Base-by-base conservation (phyloP, 92 coral and sea anemone genomes). In the Scolanthus callimorphus region DNA sequence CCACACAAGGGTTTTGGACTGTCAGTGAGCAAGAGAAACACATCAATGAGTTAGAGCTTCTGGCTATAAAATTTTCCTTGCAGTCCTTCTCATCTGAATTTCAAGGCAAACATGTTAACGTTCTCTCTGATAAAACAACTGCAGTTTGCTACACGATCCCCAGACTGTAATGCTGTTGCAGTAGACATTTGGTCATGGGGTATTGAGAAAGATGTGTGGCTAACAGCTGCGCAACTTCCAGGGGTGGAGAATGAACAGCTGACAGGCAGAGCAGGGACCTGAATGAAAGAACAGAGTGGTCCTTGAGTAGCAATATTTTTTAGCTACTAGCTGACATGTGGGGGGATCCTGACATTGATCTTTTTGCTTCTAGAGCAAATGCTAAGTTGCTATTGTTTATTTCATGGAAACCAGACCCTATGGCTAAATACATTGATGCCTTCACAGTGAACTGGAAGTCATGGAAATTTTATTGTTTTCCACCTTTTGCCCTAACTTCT, bases 91-190 rank as follows among this genome's bases (percentile, higher is more conserved):
- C 28, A 20, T 27, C 59, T 24, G 53, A 67, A 17, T 11, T 67
- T 9, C 39, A 56, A 25, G 67, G 60, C 4, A 56, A 77, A 61
- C 70, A 57, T 44, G 60, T 49, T 2, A 67, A 51, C 50, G 51
- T 68, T 11, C 37, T 77, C 8, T 51, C 57, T 48, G 83, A 68
- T 52, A 77, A 77, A 53, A 49, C 83, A 57, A 68, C 77, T 39
- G 83, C 64, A 17, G 83, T 77, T 29, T 57, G 64, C 31, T 60
- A 60, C 27, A 39, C 65, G 58, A 77, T 46, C 31, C 70, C 70
- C 1, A 39, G 71, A 2, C 46, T 70, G 9, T 31, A 60, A 29
- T 67, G 43, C 43, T 34, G 15, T 34, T 34, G 43, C 43, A 34
- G 9, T 34, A 34, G 15, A 34, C 43, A 34, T 15, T 15, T 34